phyloP scores from a whole-genome alignment of 2,888 invertebrate species.

The Agrochola lota region DNA sequence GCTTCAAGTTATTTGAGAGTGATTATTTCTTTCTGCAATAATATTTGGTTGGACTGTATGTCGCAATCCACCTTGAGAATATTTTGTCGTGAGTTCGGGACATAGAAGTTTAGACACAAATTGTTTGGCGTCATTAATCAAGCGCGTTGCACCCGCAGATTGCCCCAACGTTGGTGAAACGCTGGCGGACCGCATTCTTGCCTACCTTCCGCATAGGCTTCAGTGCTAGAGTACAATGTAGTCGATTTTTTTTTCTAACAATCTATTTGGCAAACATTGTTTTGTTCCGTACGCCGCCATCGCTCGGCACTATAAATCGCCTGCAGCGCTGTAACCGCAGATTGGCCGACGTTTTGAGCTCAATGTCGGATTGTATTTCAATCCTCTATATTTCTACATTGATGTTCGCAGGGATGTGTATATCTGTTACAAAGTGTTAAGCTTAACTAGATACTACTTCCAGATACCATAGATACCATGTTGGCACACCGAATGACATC shows the following conservation, averaged over 20 bases:
- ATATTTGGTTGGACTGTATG: not conserved
- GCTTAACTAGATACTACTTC: not conserved
- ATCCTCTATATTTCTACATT: not conserved
- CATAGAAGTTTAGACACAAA: constrained; percentile 39
- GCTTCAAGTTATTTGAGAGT: not conserved
- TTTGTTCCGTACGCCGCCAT: constrained; percentile 17
- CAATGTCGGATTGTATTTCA: constrained; percentile 32
- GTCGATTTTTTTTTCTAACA: constrained; percentile 3
- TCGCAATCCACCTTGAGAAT: not conserved
- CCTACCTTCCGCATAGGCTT: not conserved
- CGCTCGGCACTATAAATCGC: constrained; percentile 25
- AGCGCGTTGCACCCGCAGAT: constrained; percentile 37
- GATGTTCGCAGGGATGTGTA: not conserved
- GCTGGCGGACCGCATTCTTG: constrained; percentile 32
- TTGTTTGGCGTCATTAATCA: constrained; percentile 53
- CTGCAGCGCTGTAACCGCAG: constrained; percentile 31
- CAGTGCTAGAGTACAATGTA: constrained; percentile 18
- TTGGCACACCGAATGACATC: not conserved
- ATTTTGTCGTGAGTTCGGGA: constrained; percentile 11
- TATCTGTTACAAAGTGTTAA: not conserved
- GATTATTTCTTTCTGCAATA: not conserved
- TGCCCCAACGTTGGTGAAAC: constrained; percentile 24
- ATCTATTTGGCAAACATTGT: constrained; percentile 40
- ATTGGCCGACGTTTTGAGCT: constrained; percentile 30
- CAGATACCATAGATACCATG: too few relatives aligned